Conservation (phyloP, 2,888 invertebrate genomes). For the Teinopalpus imperialis region DNA sequence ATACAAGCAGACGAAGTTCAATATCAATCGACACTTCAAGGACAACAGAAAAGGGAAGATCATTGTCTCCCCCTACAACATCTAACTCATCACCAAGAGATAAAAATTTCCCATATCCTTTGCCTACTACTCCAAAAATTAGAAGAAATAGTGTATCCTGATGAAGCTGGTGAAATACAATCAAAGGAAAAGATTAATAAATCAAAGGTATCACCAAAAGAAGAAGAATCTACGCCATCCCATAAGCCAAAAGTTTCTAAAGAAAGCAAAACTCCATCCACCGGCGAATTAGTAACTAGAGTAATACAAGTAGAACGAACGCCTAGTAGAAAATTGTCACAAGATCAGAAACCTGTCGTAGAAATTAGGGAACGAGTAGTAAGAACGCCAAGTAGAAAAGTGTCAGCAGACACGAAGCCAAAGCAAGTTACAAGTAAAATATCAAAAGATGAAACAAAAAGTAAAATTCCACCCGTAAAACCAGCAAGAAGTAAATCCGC, state of each 20-base stretch:
- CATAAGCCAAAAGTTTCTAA: slow-evolving; percentile 39
- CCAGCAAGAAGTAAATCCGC: slow-evolving; percentile 77
- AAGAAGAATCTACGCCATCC: slow-evolving; percentile 42
- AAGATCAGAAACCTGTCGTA: slow-evolving; percentile 64
- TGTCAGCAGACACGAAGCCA: slow-evolving; percentile 53
- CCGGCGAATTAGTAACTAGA: slow-evolving; percentile 69
- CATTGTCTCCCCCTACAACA: slow-evolving; percentile 55
- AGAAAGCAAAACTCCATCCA: no score
- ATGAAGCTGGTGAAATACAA: slow-evolving; percentile 45
- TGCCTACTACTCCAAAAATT: slow-evolving; percentile 61
- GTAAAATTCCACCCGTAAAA: slow-evolving; percentile 67
- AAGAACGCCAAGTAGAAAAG: slow-evolving; percentile 69
- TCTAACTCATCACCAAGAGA: slow-evolving; percentile 58
- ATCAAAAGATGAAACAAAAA: slow-evolving; percentile 54
- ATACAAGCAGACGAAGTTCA: slow-evolving; percentile 54
- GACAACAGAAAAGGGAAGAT: slow-evolving; percentile 40
- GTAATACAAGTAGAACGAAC: slow-evolving; percentile 72
- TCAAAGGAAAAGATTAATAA: slow-evolving; percentile 39
- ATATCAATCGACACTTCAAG: slow-evolving; percentile 53
- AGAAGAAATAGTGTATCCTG: slow-evolving; percentile 59
- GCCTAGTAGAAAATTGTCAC: slow-evolving; percentile 62
- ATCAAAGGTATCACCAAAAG: slow-evolving; percentile 50
- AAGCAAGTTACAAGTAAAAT: slow-evolving; percentile 47
- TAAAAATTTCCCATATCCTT: slow-evolving; percentile 51
- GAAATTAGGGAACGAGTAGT: slow-evolving; percentile 70